These are phyloP conservation scores for Drosophila saltans DNA, from an alignment of 1,140 invertebrate species.

Conservation along the genomic window DNA sequence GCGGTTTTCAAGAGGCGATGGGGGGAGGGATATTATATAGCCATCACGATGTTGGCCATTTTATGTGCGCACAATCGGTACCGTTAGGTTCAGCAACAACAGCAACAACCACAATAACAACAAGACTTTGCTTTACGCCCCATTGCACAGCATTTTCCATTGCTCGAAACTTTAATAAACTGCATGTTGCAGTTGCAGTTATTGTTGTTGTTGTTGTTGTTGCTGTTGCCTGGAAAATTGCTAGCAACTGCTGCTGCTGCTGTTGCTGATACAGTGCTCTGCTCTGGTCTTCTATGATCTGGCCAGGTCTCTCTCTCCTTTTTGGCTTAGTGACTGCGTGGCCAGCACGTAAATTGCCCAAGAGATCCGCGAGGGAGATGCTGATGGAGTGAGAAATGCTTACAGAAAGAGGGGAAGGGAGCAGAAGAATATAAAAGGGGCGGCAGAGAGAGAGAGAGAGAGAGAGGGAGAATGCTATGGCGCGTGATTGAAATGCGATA, in stretches of 20 bases:
- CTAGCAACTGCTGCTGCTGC: slow-evolving; percentile 15
- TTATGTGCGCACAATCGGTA: slow-evolving; percentile 75
- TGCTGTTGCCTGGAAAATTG: slow-evolving; percentile 32
- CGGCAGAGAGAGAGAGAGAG: background rate
- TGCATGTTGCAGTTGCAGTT: slow-evolving; percentile 62
- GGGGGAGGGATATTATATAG: slow-evolving; percentile 40
- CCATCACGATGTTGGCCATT: slow-evolving; percentile 76
- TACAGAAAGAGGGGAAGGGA: no score
- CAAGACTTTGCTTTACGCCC: slow-evolving; percentile 63
- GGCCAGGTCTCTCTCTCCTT: slow-evolving; percentile 35
- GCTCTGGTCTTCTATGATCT: slow-evolving; percentile 19
- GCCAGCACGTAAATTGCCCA: slow-evolving; percentile 74
- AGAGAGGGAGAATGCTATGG: slow-evolving; percentile 29
- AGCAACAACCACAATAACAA: slow-evolving; percentile 33
- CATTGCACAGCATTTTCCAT: slow-evolving; percentile 58
- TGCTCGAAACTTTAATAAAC: slow-evolving; percentile 71
- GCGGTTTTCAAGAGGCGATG: background rate
- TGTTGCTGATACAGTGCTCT: slow-evolving; percentile 6
- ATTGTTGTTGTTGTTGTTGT: slow-evolving; percentile 37
- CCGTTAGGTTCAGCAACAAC: slow-evolving; percentile 66
- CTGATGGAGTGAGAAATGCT: background rate
- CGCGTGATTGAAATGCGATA: slow-evolving; percentile 82
- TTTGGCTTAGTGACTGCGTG: slow-evolving; percentile 51
- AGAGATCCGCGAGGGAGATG: slow-evolving; percentile 17
- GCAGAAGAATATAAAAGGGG: no score